These are phyloP conservation scores for Sphaerophoria rueppellii DNA, from an alignment of 2,888 invertebrate genomes.

Conservation along the genomic window DNA sequence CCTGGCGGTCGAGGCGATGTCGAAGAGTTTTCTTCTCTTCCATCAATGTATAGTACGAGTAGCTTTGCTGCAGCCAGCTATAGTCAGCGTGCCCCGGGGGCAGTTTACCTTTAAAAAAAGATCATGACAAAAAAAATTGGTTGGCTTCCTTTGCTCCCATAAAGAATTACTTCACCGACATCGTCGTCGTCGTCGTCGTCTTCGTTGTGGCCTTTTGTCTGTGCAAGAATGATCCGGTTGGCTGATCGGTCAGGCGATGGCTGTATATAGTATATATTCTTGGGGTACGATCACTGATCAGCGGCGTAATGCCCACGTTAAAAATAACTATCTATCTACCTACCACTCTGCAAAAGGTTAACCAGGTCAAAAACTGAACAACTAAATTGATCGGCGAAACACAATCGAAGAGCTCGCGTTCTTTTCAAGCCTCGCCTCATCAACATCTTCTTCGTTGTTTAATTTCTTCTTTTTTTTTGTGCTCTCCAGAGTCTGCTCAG, in stretches of 20 bases:
- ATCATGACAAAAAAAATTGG: constrained; percentile 23
- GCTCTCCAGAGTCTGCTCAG: no score
- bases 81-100: constrained; percentile 63
- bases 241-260: constrained; percentile 72
- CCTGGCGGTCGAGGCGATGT: constrained; percentile 51
- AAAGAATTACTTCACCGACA: constrained; percentile 53
- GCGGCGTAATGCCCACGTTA: constrained; percentile 66
- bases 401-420: constrained; percentile 76
- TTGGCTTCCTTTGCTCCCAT: constrained; percentile 68
- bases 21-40: constrained; percentile 42
- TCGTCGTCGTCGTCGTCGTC: constrained; percentile 35
- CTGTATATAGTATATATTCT: constrained; percentile 45
- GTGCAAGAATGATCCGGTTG: constrained; percentile 63
- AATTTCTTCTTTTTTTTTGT: constrained; percentile 42
- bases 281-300: constrained; percentile 62
- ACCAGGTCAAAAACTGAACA: constrained; percentile 81
- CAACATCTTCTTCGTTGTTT: constrained; percentile 9
- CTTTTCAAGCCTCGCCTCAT: constrained; percentile 50
- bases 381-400: constrained; percentile 80
- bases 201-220: constrained; percentile 28
- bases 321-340: constrained; percentile 69
- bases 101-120: constrained; percentile 56
- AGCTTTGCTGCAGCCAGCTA: background rate
- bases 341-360: constrained; percentile 77
- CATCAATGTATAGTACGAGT: constrained; percentile 42